Evolutionary conservation across 2,113 vertebrate species (phyloP).

Genomic region (Lasiurus borealis): DNA sequence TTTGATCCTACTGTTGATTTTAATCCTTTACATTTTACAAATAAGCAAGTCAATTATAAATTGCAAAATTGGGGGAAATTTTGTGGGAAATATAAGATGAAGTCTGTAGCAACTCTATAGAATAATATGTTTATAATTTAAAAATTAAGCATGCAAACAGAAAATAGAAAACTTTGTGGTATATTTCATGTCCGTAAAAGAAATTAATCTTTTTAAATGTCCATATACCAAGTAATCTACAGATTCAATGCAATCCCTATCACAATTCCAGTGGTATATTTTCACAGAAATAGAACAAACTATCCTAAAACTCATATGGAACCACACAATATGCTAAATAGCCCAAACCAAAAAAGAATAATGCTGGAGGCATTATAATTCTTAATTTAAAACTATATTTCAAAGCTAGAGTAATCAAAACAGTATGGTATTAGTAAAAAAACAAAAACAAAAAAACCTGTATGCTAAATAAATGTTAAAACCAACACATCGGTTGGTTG

Average conservation of each 20-base stretch:
- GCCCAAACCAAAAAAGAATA: neutral
- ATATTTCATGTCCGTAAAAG: neutral
- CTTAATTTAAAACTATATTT: neutral
- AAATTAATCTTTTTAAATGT: neutral
- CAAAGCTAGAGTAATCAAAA: neutral
- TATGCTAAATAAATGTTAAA: too few relatives aligned
- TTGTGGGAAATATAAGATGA: constrained; percentile 4
- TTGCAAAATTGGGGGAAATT: neutral
- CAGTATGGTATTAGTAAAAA: neutral
- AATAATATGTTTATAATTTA: constrained; percentile 28
- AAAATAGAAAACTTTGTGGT: neutral
- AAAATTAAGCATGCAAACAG: constrained; percentile 28
- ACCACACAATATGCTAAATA: neutral
- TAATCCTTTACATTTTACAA: constrained; percentile 15
- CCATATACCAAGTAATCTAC: neutral
- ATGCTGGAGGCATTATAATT: neutral
- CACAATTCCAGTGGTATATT: neutral
- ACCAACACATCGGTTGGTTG: too few relatives aligned
- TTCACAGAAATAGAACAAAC: neutral
- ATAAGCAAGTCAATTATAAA: neutral
- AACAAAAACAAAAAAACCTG: neutral
- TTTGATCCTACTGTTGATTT: neutral
- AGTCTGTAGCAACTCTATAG: neutral
- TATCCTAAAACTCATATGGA: neutral
- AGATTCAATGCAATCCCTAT: neutral